A percentile compares a stretch with the other conserved stretches of the same genome.
phyloP scores from a whole-genome alignment of 2,888 invertebrate genomes.

The Biston stratarius region DNA sequence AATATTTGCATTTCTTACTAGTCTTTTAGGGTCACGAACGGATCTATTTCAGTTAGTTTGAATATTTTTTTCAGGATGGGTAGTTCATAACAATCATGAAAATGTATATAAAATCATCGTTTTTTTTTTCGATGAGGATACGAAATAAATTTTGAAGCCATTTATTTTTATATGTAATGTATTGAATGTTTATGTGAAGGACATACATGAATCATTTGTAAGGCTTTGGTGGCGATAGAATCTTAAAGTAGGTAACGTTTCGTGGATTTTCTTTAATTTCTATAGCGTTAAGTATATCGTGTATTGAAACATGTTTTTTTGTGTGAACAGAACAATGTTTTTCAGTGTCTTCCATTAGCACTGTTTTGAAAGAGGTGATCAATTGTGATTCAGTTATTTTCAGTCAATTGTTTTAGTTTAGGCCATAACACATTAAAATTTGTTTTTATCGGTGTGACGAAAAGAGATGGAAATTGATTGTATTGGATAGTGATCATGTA shows the following conservation, averaged over 20 bases:
- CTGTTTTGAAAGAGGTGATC: constrained; percentile 61
- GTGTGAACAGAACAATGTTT: constrained; percentile 56
- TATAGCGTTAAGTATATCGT: constrained; percentile 53
- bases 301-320: constrained; percentile 52
- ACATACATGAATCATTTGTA: constrained; percentile 56
- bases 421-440: constrained; percentile 56
- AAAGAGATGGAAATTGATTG: constrained; percentile 76
- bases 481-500: constrained; percentile 79
- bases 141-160: constrained; percentile 68
- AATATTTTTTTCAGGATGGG: constrained; percentile 59
- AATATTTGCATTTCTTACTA: constrained; percentile 84
- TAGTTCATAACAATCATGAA: constrained; percentile 54
- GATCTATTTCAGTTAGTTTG: constrained; percentile 55
- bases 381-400: constrained; percentile 71
- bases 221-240: constrained; percentile 56
- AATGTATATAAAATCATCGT: constrained; percentile 63
- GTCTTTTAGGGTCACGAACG: constrained; percentile 81
- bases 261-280: constrained; percentile 38
- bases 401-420: constrained; percentile 76
- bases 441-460: constrained; percentile 78
- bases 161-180: constrained; percentile 83
- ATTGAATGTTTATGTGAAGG: constrained; percentile 74
- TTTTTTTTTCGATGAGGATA: constrained; percentile 64
- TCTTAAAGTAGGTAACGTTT: constrained; percentile 43
- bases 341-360: constrained; percentile 81